Base-by-base conservation (phyloP, 2,113 vertebrate species). In the Tetrax tetrax region DNA sequence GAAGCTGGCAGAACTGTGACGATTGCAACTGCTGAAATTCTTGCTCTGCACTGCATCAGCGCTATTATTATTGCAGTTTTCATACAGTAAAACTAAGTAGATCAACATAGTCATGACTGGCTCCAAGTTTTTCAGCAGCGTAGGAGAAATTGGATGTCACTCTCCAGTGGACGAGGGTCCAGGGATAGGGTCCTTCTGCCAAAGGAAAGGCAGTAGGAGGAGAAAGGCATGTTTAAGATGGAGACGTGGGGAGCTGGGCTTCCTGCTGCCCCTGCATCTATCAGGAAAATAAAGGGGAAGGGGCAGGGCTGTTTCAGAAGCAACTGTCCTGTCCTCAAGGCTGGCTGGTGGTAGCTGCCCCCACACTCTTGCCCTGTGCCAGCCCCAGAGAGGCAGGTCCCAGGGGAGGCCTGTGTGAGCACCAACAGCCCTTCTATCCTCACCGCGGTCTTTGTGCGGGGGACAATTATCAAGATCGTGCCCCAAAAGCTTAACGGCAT, bases 91-190 rank as follows among this genome's bases (percentile, higher is more conserved):
- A 95, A 84, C 53, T 76, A 91, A 93, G 92, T 38, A 95, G 45
- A 79, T 95, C 61, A 84, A 38, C 83, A 61, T 24, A 61, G 72
- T 82, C 74, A 78, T 0, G 4, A 38, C 60, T 59, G 60, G 27
- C 51, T 94, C 87, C 65, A 87, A 79, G 35, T 14, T 84, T 71
- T 89, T 78, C 83, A 89, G 64, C 57, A 91, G 65, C 3, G 2
- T 89, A 75, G 86, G 81, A 89, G 91, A 96, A 96, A 51, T 45
- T 95, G 60, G 91, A 95, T 82, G 74, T 60, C 81, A 76, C 10
- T 48, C 17, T 70, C 20, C 19, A 16, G 37, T 33, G 48, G 51
- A 38, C 1, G 6, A 82, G 72, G 21, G 35, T 68, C 35, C 53
- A 68, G 72, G 33, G 56, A 68, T 43, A 75, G 45, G 27, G 5